phyloP scores from a whole-genome alignment of 1,140 invertebrate species.

The Bemisia tabaci region DNA sequence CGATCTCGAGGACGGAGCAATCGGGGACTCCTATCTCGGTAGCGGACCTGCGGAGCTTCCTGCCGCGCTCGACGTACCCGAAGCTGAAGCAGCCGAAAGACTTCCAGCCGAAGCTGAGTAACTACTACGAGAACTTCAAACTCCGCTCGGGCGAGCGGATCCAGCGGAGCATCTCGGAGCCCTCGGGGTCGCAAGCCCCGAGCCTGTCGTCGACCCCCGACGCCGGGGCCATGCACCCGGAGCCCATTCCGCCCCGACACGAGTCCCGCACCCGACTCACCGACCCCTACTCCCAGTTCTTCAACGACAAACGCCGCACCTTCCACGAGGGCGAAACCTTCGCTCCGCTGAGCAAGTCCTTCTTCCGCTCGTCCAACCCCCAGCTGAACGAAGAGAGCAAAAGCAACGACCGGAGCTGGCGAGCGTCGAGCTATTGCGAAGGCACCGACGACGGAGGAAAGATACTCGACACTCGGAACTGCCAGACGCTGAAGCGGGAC shows the following conservation, averaged over 20 bases:
- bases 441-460: too few species aligned
- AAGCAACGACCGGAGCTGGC: background rate
- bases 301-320: background rate
- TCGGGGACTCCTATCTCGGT: too few species aligned
- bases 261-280: background rate
- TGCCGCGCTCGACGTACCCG: background rate
- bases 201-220: background rate
- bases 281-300: background rate
- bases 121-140: background rate
- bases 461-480: too few species aligned
- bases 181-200: background rate
- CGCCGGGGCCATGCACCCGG: too few species aligned
- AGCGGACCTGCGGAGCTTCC: background rate
- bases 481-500: background rate
- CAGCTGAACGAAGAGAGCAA: background rate
- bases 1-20: too few species aligned
- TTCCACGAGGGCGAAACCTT: background rate
- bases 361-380: background rate
- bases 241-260: background rate
- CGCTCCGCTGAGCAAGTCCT: background rate
- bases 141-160: background rate
- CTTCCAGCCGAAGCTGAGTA: background rate
- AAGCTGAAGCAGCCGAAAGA: background rate
- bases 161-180: background rate
- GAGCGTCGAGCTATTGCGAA: background rate